These are phyloP conservation scores for Enteromius afrohamiltoni DNA, from an alignment of 2,797 vertebrate genomes.

Conservation along the genomic window DNA sequence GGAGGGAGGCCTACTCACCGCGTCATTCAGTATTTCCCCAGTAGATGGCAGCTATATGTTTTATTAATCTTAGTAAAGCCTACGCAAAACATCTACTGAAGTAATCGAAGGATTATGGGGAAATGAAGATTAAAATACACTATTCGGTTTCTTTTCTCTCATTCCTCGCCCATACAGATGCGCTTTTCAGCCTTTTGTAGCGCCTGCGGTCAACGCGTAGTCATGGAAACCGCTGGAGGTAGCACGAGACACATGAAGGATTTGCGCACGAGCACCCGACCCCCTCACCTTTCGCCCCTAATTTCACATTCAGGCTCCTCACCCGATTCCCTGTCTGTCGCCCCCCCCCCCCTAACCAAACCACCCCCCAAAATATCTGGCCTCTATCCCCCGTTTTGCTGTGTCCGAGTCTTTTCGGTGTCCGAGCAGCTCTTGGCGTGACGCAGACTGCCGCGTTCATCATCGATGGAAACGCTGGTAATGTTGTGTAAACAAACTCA, in stretches of 20 bases:
- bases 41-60: conserved; percentile 31
- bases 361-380: conserved; percentile 36
- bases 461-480: conserved; percentile 60
- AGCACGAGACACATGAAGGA: conserved; percentile 6
- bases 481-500: conserved; percentile 40
- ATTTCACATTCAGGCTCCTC: conserved; percentile 56
- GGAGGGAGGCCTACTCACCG: not conserved
- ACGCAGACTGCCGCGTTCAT: conserved; percentile 46
- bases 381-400: conserved; percentile 37
- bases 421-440: conserved; percentile 37
- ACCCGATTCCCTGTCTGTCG: conserved; percentile 67
- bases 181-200: not conserved
- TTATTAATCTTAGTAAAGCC: not conserved
- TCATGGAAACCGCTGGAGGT: conserved; percentile 56
- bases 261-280: conserved; percentile 44
- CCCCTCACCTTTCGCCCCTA: conserved; percentile 61
- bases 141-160: not conserved
- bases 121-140: not conserved
- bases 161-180: not conserved
- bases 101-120: not conserved
- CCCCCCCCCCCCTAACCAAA: conserved; percentile 35
- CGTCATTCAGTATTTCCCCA: not conserved
- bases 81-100: not conserved
- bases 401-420: conserved; percentile 43
- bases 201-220: conserved; percentile 43